Base-by-base conservation (phyloP, 2,797 vertebrate species). In the Sebastes trivittatus region DNA sequence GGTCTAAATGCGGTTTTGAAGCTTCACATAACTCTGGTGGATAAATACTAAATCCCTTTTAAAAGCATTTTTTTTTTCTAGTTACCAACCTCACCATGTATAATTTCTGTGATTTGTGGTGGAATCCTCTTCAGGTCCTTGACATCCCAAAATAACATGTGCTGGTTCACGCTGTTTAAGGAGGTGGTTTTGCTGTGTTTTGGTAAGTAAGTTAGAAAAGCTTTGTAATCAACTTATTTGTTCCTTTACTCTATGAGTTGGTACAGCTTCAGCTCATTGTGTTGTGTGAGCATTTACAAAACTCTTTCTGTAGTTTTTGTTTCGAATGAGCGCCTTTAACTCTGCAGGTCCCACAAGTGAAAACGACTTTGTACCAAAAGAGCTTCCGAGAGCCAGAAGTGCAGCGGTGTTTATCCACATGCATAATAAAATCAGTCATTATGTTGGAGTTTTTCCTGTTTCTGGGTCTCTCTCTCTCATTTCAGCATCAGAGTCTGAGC, bases 371-470 rank as follows among this genome's bases (percentile, higher is more conserved):
- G 34, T 18, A 32, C 16, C 25, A 23, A 36, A 23, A 36, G 56
- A 77, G 34, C 62, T 49, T 82, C 54, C 8, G 22, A 67, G 54
- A 73, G 71, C 56, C 67, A 65, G 46, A 56, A 61, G 62, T 38
- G 42, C 74, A 63, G 54, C 20, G 22, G 25, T 71, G 73, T 89
- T 90, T 70, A 90, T 79, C 78, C 60, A 77, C 59, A 70, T 54
- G 71, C 56, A 80, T 72, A 87, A 84, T 82, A 77, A 84, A 88
- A 81, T 70, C 71, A 70, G 54, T 74, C 77, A 80, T 68, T 80
- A 79, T 66, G 62, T 61, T 69, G 7, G 63, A 80, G 66, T 78
- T 88, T 62, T 74, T 77, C 56, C 55, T 32, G 9, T 85, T 55
- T 65, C 75, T 70, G 55, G 8, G 29, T 63, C 67, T 77, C 52